These are phyloP conservation scores for Probosciger aterrimus DNA, from an alignment of 2,113 vertebrate species.

Conservation along the genomic window DNA sequence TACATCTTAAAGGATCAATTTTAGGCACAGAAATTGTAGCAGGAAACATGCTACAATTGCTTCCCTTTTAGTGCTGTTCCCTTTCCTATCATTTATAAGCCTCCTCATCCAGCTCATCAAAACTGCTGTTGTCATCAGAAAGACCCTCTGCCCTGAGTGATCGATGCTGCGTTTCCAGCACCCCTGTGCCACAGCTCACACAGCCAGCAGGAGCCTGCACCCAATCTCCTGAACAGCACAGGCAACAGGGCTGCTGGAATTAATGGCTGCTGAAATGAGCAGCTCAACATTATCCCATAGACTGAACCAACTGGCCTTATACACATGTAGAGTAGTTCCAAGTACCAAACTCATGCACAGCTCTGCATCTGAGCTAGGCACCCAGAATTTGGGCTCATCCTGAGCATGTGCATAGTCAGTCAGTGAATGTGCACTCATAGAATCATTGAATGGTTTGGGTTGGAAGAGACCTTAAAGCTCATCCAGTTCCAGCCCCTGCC, in stretches of 20 bases:
- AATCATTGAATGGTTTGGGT: background rate
- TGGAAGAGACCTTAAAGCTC: background rate
- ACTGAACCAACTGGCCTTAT: background rate
- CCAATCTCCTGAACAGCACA: background rate
- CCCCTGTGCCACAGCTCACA: background rate
- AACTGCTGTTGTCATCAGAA: background rate
- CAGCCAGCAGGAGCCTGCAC: background rate
- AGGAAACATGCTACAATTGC: background rate
- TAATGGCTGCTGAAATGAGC: background rate
- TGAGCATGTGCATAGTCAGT: background rate
- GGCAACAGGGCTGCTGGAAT: background rate
- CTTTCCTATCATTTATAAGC: background rate
- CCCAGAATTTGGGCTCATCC: background rate
- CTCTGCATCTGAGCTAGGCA: background rate
- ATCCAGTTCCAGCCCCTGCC: background rate
- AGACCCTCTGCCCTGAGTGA: background rate
- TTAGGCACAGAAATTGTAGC: background rate
- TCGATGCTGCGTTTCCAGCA: accelerated
- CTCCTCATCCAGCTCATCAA: background rate
- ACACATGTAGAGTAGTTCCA: background rate
- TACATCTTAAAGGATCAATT: background rate
- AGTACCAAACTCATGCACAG: accelerated
- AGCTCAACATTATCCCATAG: background rate
- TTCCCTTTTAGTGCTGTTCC: background rate
- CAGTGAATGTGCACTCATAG: accelerated